Evolutionary conservation across 2,888 invertebrate genomes (phyloP).

Genomic region (Poecilobothrus nobilitatus): DNA sequence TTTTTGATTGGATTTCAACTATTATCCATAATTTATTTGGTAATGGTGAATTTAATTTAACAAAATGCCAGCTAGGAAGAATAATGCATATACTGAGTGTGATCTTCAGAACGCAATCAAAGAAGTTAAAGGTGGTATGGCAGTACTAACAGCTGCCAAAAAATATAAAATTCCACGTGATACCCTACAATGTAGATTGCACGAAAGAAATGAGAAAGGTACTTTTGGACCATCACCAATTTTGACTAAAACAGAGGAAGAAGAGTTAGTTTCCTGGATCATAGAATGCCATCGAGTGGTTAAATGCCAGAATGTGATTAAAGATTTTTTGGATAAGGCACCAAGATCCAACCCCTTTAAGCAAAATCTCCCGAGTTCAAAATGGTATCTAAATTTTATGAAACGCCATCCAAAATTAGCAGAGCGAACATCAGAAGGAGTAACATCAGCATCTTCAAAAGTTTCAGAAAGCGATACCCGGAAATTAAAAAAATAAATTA

Average conservation of each 20-base stretch:
- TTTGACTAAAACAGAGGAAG: too few relatives aligned
- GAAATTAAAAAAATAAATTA: too few relatives aligned
- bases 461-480: background rate
- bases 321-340: too few relatives aligned
- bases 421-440: conserved; percentile 14
- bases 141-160: conserved; percentile 6
- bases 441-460: conserved; percentile 11
- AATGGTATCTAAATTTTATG: conserved; percentile 11
- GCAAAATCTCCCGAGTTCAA: conserved; percentile 5
- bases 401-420: conserved; percentile 11
- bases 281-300: too few relatives aligned
- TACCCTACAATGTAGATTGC: conserved; percentile 10
- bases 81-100: too few relatives aligned
- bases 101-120: conserved; percentile 9
- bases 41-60: too few relatives aligned
- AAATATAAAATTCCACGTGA: conserved; percentile 11
- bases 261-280: too few relatives aligned
- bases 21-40: too few relatives aligned
- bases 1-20: too few relatives aligned
- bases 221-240: too few relatives aligned
- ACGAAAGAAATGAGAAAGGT: conserved; percentile 8
- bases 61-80: too few relatives aligned
- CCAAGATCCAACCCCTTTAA: background rate
- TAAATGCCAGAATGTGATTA: too few relatives aligned
- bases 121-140: conserved; percentile 11